Percentiles rank a stretch among this genome's conserved stretches.
phyloP scores from a whole-genome alignment of 1,140 invertebrate species.

The Zaprionus taronus region DNA sequence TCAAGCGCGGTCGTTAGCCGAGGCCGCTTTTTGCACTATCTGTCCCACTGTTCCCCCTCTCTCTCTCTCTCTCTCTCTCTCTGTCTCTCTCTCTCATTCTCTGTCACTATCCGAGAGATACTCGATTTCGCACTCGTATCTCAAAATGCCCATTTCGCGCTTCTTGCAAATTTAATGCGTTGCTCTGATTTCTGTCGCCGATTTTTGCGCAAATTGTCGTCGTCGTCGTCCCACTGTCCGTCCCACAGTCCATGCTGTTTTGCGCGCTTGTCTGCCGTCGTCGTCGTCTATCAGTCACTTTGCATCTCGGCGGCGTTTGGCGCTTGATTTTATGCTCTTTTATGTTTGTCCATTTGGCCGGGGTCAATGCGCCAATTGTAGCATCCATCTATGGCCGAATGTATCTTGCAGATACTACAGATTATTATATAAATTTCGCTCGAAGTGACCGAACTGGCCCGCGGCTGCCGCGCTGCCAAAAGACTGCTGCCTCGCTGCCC shows the following conservation, averaged over 20 bases:
- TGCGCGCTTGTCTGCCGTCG: conserved; percentile 27
- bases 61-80: neutral
- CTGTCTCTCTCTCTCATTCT: neutral
- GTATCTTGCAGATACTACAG: conserved; percentile 45
- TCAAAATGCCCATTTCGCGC: conserved; percentile 51
- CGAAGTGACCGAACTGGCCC: conserved; percentile 41
- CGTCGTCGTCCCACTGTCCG: neutral
- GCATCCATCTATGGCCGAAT: conserved; percentile 40
- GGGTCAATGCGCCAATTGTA: conserved; percentile 65
- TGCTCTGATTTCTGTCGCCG: conserved; percentile 56
- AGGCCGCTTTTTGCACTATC: conserved; percentile 32
- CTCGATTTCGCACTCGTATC: conserved; percentile 35
- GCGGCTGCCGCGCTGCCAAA: conserved; percentile 14
- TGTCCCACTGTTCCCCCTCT: neutral
- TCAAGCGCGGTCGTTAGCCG: conserved; percentile 48
- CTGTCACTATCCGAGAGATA: conserved; percentile 16
- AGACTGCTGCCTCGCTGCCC: conserved; percentile 13
- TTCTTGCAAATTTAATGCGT: conserved; percentile 54
- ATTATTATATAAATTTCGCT: conserved; percentile 53
- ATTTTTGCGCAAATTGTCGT: conserved; percentile 61
- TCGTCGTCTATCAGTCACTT: conserved; percentile 64
- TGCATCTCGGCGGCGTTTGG: conserved; percentile 62
- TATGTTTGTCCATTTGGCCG: conserved; percentile 30
- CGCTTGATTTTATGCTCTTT: conserved; percentile 30
- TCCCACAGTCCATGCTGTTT: conserved; percentile 26